Conservation (phyloP, 2,113 vertebrate genomes). For the Gymnarchus niloticus region DNA sequence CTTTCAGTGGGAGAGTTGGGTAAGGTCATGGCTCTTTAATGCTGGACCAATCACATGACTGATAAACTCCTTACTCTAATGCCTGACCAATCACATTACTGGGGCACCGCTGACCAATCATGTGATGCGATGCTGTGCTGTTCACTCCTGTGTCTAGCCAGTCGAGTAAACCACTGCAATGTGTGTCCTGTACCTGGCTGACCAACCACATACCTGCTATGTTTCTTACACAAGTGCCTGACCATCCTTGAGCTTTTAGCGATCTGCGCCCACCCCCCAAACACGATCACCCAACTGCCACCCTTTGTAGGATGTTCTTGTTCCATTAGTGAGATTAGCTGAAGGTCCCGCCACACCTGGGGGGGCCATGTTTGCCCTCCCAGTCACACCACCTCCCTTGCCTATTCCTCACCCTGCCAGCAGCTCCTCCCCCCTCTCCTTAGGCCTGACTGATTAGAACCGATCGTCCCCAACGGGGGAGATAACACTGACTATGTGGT, state of each 20-base stretch:
- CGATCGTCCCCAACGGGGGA: neutral
- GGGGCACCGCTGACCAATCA: neutral
- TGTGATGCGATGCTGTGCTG: neutral
- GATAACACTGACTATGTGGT: neutral
- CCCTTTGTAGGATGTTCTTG: neutral
- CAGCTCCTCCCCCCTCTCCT: neutral
- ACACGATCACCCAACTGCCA: neutral
- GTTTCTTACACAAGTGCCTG: neutral
- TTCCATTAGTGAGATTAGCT: neutral
- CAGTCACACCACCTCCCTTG: neutral
- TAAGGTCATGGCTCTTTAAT: neutral
- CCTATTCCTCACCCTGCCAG: constrained; percentile 14
- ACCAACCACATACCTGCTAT: neutral
- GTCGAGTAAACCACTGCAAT: neutral
- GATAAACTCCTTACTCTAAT: neutral
- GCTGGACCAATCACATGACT: too few species aligned
- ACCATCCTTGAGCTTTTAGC: too few species aligned
- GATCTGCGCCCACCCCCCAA: too few species aligned
- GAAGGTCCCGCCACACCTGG: neutral
- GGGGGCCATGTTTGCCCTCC: neutral
- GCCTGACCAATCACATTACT: neutral
- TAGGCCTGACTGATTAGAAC: constrained; percentile 6
- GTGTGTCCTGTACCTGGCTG: neutral
- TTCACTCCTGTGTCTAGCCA: neutral
- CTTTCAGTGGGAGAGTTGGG: neutral